These are phyloP conservation scores for Morpho helenor DNA, from an alignment of 2,888 invertebrate species.

Conservation along the genomic window DNA sequence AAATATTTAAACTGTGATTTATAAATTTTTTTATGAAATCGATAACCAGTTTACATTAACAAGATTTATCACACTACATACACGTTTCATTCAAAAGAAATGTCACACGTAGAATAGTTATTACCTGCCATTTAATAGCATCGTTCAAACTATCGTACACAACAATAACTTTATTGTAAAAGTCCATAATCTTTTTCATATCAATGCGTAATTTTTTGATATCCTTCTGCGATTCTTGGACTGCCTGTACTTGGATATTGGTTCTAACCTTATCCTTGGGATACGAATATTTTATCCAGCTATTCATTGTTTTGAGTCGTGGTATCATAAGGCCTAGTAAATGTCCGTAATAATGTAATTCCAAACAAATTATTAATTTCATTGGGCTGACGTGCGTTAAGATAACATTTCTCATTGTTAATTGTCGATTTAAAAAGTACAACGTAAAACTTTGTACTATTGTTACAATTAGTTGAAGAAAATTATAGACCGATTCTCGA, in stretches of 20 bases:
- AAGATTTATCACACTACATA: too few species aligned
- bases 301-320: slow-evolving; percentile 19
- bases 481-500: slow-evolving; percentile 1
- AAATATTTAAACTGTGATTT: too few species aligned
- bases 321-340: slow-evolving; percentile 19
- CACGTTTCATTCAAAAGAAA: too few species aligned
- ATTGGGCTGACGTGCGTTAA: neutral
- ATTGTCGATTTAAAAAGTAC: neutral
- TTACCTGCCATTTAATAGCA: slow-evolving; percentile 31
- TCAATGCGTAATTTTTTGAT: neutral
- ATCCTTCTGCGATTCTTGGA: neutral
- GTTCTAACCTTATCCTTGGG: slow-evolving; percentile 4
- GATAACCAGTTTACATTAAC: too few species aligned
- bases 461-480: slow-evolving; percentile 28
- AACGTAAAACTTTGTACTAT: neutral
- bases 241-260: neutral
- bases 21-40: too few species aligned
- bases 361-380: slow-evolving; percentile 16
- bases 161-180: slow-evolving; percentile 27
- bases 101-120: too few species aligned
- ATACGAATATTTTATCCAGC: slow-evolving; percentile 16
- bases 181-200: slow-evolving; percentile 20
- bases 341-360: slow-evolving; percentile 26
- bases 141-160: slow-evolving; percentile 26
- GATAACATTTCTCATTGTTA: neutral